Base-by-base conservation (phyloP, 2,797 vertebrate species). In the Coregonus ussuriensis region DNA sequence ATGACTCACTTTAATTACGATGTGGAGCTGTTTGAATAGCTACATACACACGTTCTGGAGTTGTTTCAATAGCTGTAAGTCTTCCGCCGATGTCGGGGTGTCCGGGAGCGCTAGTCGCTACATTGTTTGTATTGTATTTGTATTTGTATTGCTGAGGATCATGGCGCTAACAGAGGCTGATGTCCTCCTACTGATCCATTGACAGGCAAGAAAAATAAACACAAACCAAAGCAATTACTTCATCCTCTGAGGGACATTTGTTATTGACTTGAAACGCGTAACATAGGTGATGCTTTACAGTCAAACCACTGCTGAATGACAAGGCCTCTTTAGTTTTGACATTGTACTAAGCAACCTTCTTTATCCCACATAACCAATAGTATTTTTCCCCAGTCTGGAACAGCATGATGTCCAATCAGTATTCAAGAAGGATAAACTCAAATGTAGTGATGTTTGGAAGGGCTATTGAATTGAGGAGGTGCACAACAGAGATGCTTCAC, bases 141-240 rank as follows among this genome's bases (percentile, higher is more conserved):
- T 37, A 0, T 68, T 37, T 18, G 66, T 9, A 33, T 68, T 18
- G 66, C 15, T 16, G 33, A 16, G 66, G 33, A 68, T 68, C 66
- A 7, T n/a, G 16, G 15, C 0, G 29, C 29, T 68, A 15, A 68
- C 16, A 5, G 66, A 9, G 4, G 4, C 15, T 37, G 1, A 35
- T n/a, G 33, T 68, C 16, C 16, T 68, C 15, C 33, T 35, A 37
- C 66, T 13, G 66, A 16, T 33, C 4, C 29, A 29, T 15, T 15
- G 63, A 66, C 4, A 14, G 29, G 13, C 63, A 11, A 29, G 29
- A 66, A 5, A 16, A 35, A 9, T 15, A 37, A 7, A 14, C 9
- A 68, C 33, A 68, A 33, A 66, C 11, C 33, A n/a, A 68, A 68
- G 33, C 33, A 68, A 68, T 68, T 68, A 37, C 33, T 35, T 37